A percentile compares a stretch with the other conserved stretches of the same genome.
phyloP scores from a whole-genome alignment of 2,797 vertebrate species.

The Halcyon badia region DNA sequence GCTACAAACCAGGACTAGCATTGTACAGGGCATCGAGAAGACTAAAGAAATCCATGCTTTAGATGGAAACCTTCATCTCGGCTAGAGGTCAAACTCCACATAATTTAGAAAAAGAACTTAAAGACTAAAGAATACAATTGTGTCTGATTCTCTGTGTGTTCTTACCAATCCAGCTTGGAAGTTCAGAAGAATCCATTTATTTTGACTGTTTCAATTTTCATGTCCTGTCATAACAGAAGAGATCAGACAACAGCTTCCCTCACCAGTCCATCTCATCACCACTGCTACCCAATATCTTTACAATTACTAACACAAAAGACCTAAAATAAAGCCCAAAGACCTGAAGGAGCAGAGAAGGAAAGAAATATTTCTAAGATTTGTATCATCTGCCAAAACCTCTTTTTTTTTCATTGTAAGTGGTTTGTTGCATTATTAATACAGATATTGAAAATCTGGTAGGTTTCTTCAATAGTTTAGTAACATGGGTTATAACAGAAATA shows the following conservation, averaged over 20 bases:
- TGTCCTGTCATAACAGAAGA: neutral
- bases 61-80: neutral
- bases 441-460: neutral
- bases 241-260: neutral
- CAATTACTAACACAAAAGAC: neutral
- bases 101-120: neutral
- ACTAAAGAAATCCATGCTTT: neutral
- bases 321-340: neutral
- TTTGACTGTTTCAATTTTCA: neutral
- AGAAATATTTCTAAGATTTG: neutral
- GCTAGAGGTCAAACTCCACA: neutral
- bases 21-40: neutral
- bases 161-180: neutral
- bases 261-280: neutral
- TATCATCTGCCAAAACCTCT: neutral
- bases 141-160: neutral
- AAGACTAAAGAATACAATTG: neutral
- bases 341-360: neutral
- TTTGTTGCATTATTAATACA: constrained; percentile 7
- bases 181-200: neutral
- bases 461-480: neutral
- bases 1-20: neutral
- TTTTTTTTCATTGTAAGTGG: neutral
- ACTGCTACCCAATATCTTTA: neutral
- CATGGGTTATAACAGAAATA: neutral